phyloP scores from a whole-genome alignment of 2,888 invertebrate species.

The Elysia crispata region DNA sequence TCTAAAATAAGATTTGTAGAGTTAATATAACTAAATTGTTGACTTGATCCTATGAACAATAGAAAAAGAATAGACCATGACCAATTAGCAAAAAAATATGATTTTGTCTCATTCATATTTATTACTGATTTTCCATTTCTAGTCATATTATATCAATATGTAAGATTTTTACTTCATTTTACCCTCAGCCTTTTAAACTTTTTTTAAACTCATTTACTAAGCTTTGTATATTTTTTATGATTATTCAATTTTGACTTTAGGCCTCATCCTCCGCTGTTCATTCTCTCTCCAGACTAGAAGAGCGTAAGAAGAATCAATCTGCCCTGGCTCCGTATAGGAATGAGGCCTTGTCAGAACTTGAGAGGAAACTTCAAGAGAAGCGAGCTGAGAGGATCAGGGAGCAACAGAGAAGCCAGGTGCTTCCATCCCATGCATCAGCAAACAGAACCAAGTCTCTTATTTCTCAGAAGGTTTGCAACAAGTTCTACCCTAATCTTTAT shows the following conservation, averaged over 20 bases:
- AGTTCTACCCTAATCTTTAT: neutral
- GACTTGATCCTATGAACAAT: too few relatives aligned
- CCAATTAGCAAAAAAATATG: too few relatives aligned
- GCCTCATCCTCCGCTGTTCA: neutral
- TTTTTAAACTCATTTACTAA: too few relatives aligned
- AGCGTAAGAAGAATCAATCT: conserved; percentile 60
- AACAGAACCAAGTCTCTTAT: conserved; percentile 62
- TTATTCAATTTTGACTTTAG: neutral
- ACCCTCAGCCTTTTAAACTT: too few relatives aligned
- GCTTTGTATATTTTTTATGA: too few relatives aligned
- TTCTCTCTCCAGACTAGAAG: conserved; percentile 23
- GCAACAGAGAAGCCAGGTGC: conserved; percentile 60
- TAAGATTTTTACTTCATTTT: neutral
- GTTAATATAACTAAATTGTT: too few relatives aligned
- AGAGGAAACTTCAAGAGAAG: conserved; percentile 70
- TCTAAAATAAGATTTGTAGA: too few relatives aligned
- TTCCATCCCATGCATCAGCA: conserved; percentile 58
- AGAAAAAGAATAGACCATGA: too few relatives aligned
- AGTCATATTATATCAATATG: neutral
- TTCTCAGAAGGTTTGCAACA: conserved; percentile 64
- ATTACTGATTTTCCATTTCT: too few relatives aligned
- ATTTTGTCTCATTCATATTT: too few relatives aligned
- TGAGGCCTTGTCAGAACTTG: conserved; percentile 66
- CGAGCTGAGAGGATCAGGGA: conserved; percentile 62
- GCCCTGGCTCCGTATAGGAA: conserved; percentile 60